Percentiles rank a stretch among this genome's conserved stretches.
phyloP scores from a whole-genome alignment of 2,888 invertebrate species.

The Parelbella ahira region DNA sequence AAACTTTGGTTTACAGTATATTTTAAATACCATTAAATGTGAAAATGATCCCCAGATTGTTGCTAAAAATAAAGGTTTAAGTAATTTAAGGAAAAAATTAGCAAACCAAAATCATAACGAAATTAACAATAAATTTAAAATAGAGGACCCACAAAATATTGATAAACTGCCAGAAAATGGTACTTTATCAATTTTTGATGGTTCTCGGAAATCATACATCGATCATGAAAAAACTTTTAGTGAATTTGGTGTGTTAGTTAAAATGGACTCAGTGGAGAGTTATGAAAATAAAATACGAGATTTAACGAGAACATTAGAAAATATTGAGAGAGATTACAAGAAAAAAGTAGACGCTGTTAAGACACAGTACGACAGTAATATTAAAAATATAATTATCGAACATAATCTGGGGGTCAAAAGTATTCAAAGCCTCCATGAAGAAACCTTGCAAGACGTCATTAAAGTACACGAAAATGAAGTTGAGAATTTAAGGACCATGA shows the following conservation, averaged over 20 bases:
- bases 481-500: slow-evolving; percentile 67
- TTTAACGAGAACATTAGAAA: slow-evolving; percentile 52
- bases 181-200: too few species aligned
- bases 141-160: not conserved
- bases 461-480: slow-evolving; percentile 75
- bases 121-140: not conserved
- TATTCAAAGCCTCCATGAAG: slow-evolving; percentile 77
- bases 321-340: slow-evolving; percentile 58
- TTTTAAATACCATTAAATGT: slow-evolving; percentile 43
- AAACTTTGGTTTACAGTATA: slow-evolving; percentile 50
- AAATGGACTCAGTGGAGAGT: slow-evolving; percentile 44
- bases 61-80: too few species aligned
- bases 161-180: not conserved
- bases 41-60: slow-evolving; percentile 32
- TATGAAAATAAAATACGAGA: slow-evolving; percentile 53
- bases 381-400: slow-evolving; percentile 73
- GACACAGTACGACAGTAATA: slow-evolving; percentile 75
- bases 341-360: slow-evolving; percentile 70
- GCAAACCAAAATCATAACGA: too few species aligned
- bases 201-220: not conserved
- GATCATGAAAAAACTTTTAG: slow-evolving; percentile 18
- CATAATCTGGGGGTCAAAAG: slow-evolving; percentile 78
- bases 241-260: slow-evolving; percentile 42
- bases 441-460: slow-evolving; percentile 67
- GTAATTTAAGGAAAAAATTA: too few species aligned